Percentiles rank a stretch among this genome's conserved stretches.
phyloP scores from a whole-genome alignment of 2,888 invertebrate genomes.

The Thyatira batis region DNA sequence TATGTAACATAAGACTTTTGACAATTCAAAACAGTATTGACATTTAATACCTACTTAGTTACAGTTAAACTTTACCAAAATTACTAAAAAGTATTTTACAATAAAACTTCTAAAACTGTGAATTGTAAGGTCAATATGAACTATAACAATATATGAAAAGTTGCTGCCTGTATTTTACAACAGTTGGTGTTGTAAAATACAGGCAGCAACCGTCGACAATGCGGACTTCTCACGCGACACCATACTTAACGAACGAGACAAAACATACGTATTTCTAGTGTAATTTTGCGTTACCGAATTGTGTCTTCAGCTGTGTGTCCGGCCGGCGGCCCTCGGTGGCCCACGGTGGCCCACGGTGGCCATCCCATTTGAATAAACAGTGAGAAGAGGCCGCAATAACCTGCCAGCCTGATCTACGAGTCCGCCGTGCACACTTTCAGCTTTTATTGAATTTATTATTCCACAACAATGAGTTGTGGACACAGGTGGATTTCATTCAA shows the following conservation, averaged over 20 bases:
- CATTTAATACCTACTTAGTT: too few species aligned
- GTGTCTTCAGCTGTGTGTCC: not conserved
- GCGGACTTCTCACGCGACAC: too few species aligned
- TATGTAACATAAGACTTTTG: too few species aligned
- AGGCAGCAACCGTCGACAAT: too few species aligned
- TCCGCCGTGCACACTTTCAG: not conserved
- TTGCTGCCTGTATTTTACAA: too few species aligned
- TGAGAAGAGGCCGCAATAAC: not conserved
- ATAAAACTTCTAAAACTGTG: not conserved
- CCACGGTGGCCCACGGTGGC: conserved; percentile 5
- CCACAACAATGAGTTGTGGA: not conserved
- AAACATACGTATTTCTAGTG: too few species aligned
- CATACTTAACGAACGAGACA: too few species aligned
- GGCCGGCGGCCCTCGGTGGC: conserved; percentile 2
- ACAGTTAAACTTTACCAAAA: too few species aligned
- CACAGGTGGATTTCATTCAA: not conserved
- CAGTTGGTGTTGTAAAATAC: too few species aligned
- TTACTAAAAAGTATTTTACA: too few species aligned
- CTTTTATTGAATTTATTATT: not conserved
- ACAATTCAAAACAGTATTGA: too few species aligned
- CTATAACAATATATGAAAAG: not conserved
- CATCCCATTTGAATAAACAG: conserved; percentile 18
- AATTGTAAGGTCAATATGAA: not conserved
- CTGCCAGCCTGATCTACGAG: not conserved
- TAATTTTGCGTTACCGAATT: too few species aligned